These are phyloP conservation scores for Piprites chloris DNA, from an alignment of 2,113 vertebrate genomes.

Conservation along the genomic window DNA sequence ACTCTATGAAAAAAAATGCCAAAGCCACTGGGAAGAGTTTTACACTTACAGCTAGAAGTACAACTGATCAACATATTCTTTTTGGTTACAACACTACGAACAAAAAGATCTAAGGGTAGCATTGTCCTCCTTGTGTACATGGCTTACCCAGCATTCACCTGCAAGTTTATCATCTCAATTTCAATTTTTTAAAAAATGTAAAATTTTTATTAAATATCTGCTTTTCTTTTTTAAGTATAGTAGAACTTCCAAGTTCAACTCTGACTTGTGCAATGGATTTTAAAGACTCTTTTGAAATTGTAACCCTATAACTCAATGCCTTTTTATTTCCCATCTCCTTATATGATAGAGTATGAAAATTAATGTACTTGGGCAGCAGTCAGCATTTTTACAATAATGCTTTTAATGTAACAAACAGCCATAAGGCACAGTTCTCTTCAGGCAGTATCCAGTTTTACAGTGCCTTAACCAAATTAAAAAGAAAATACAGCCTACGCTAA, in stretches of 20 bases:
- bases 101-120: background rate
- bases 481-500: background rate
- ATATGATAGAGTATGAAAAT: background rate
- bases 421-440: background rate
- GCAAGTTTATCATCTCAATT: background rate
- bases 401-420: background rate
- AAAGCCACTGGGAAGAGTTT: background rate
- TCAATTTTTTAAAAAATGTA: background rate
- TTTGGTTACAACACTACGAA: background rate
- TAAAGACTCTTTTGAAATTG: background rate
- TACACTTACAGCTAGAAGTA: background rate
- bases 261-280: background rate
- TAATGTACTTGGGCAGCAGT: background rate
- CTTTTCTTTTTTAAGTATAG: background rate
- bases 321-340: background rate
- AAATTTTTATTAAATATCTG: background rate
- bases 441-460: background rate
- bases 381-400: background rate
- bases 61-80: background rate
- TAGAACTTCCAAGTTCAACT: background rate
- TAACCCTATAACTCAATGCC: background rate
- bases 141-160: background rate
- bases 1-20: background rate
- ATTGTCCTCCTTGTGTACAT: background rate
- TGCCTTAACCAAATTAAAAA: background rate